Evolutionary conservation across 1,140 invertebrate genomes (phyloP).

Genomic region (Melitaea cinxia): DNA sequence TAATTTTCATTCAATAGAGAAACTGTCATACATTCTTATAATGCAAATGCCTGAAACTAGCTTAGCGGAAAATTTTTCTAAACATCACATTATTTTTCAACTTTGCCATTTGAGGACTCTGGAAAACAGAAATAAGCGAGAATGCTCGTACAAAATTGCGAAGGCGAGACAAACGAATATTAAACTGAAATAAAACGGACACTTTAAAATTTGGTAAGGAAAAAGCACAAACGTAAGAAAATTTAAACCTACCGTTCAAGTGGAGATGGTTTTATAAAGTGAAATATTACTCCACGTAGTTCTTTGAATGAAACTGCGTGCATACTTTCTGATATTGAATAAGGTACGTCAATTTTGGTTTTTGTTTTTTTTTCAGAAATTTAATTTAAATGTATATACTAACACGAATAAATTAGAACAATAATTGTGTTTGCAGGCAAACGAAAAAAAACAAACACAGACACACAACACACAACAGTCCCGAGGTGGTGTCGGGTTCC

Average conservation of each 20-base stretch:
- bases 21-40: background rate
- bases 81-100: slow-evolving; percentile 30
- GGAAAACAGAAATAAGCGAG: slow-evolving; percentile 22
- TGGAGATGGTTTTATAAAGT: slow-evolving; percentile 22
- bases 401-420: no score
- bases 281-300: slow-evolving; percentile 12
- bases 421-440: no score
- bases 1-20: no score
- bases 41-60: slow-evolving; percentile 12
- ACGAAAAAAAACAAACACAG: no score
- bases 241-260: slow-evolving; percentile 30
- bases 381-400: no score
- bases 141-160: slow-evolving; percentile 26
- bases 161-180: slow-evolving; percentile 35
- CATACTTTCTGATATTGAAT: no score
- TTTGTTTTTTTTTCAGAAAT: no score
- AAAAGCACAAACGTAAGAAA: slow-evolving; percentile 24
- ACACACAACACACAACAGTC: no score
- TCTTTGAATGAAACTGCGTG: background rate
- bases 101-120: slow-evolving; percentile 17
- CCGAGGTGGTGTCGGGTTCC: no score
- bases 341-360: no score
- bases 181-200: slow-evolving; percentile 32
- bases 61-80: slow-evolving; percentile 16
- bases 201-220: slow-evolving; percentile 35